Conservation (phyloP, 23 tunicate species). For the Styela plicata region DNA sequence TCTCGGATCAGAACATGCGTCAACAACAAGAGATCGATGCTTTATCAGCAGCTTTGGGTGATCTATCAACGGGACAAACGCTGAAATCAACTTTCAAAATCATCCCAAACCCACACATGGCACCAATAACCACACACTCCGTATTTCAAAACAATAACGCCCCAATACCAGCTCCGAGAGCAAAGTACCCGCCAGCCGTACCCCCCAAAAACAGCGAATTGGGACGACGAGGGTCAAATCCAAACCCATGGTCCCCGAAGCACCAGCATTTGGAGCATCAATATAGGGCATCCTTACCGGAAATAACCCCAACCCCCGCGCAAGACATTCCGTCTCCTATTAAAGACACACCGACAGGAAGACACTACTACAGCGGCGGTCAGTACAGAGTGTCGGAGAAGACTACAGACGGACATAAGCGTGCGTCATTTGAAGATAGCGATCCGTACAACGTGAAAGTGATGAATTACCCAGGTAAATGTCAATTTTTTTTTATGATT, state of each 20-base stretch:
- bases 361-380: neutral
- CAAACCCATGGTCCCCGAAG: neutral
- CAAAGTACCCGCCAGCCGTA: conserved; percentile 49
- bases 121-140: conserved; percentile 35
- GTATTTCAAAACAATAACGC: conserved; percentile 16
- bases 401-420: neutral
- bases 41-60: neutral
- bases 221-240: neutral
- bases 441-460: neutral
- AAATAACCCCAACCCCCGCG: neutral
- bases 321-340: conserved; percentile 4
- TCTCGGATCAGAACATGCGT: conserved; percentile 21
- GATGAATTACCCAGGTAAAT: neutral
- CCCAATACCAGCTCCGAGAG: conserved; percentile 87
- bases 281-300: neutral
- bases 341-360: conserved; percentile 18
- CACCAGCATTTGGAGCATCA: neutral
- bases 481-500: neutral
- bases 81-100: conserved; percentile 24
- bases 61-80: conserved; percentile 12
- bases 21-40: neutral
- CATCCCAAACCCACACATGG: conserved; percentile 29
- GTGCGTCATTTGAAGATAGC: neutral
- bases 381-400: neutral
- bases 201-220: conserved; percentile 14